Base-by-base conservation (phyloP, 1,140 invertebrate species). In the Drosophila truncata region DNA sequence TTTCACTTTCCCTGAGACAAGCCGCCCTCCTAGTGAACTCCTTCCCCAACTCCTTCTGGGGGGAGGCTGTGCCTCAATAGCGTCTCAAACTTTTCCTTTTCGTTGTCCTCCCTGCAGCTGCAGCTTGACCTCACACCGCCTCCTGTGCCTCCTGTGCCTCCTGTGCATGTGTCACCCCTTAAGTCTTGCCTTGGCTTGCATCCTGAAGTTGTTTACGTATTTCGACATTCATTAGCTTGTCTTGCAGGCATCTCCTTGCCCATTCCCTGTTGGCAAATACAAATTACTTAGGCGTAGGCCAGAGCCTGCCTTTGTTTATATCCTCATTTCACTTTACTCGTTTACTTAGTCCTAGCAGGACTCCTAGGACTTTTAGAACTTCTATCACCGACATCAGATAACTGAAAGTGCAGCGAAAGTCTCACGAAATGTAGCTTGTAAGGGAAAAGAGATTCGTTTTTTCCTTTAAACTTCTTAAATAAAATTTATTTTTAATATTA, bases 31-130 rank as follows among this genome's bases (percentile, higher is more conserved):
- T 18, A 18, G 4, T 10, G 10, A 4, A 4, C 8, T 42, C 41
- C 31, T 14, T 16, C 8, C 27, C 33, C 42, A 18, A 8, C 44
- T 35, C 16, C 23, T 47, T n/a, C n/a, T n/a, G n/a, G n/a, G 2
- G 10, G 31, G 69, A 50, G 49, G 35, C 18, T 44, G 20, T 33
- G 69, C 80, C 77, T 86, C 83, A 87, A 79, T 79, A 55, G 81
- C 75, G 27, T 64, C 83, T 82, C 83, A 72, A 88, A 87, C 83
- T 86, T 87, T 87, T 69, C 70, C 49, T 18, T 87, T 80, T 86
- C 78, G 47, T 46, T 70, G 35, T 13, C 18, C n/a, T 65, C 14
- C 54, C 52, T 29, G 47, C n/a, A 20, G 39, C 33, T 62, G 58
- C 67, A 73, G 37, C 25, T 64, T 63, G 39, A 52, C 41, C 66